phyloP scores from a whole-genome alignment of 2,797 vertebrate species.

The Ctenochaetus hawaiiensis region DNA sequence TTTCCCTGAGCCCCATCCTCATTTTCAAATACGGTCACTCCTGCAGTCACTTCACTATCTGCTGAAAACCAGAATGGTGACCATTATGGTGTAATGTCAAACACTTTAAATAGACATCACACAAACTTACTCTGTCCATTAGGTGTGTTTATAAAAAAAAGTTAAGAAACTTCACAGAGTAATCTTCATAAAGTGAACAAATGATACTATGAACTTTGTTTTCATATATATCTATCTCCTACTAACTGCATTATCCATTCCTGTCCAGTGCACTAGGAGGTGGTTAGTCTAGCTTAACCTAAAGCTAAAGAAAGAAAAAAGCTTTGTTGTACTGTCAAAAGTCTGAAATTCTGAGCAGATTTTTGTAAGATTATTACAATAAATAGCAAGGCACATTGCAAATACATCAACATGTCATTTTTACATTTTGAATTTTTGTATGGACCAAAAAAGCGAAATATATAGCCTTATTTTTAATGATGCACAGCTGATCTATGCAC shows the following conservation, averaged over 20 bases:
- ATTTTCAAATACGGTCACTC: too few species aligned
- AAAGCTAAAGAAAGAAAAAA: neutral
- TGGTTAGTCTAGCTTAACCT: neutral
- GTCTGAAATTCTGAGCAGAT: neutral
- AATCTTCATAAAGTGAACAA: neutral
- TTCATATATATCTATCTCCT: neutral
- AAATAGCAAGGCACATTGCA: neutral
- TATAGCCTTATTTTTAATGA: neutral
- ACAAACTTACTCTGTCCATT: too few species aligned
- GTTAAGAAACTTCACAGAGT: slow-evolving; percentile 4
- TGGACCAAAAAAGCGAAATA: neutral
- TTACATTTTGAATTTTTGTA: neutral
- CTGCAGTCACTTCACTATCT: too few species aligned
- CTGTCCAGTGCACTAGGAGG: neutral
- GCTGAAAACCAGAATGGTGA: too few species aligned
- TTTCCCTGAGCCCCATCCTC: too few species aligned
- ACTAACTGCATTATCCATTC: neutral
- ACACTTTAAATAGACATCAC: too few species aligned
- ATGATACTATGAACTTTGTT: neutral
- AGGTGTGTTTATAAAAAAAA: too few species aligned
- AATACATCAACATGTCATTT: neutral
- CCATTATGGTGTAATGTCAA: too few species aligned
- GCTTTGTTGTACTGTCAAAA: neutral
- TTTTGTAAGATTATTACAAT: neutral
- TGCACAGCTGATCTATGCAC: too few species aligned